These are phyloP conservation scores for Pogonognathellus flavescens DNA, from an alignment of 1,140 invertebrate genomes.

Conservation along the genomic window DNA sequence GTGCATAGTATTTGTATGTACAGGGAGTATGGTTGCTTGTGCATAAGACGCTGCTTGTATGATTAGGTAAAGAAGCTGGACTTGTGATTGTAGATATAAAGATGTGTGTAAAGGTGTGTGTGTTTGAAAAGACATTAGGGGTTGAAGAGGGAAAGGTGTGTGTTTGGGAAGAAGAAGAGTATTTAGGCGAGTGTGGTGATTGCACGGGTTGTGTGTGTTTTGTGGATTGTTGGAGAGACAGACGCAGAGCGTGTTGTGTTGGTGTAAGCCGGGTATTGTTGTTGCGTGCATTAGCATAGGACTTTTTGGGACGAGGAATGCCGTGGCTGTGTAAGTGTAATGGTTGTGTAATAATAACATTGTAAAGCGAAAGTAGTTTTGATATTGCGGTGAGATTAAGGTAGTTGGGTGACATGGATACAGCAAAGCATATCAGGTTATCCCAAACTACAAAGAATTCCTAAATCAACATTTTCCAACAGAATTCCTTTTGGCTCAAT, in stretches of 20 bases:
- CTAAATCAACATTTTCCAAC: conserved; percentile 37
- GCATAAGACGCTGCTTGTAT: too few species aligned
- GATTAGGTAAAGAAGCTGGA: too few species aligned
- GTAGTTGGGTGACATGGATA: conserved; percentile 18
- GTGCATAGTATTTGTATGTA: too few species aligned
- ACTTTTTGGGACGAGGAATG: background rate
- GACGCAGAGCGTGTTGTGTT: background rate
- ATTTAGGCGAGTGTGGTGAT: background rate
- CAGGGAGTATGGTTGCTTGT: too few species aligned
- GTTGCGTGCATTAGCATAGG: background rate
- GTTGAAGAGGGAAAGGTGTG: too few species aligned
- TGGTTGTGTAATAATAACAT: too few species aligned
- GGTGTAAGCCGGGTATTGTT: too few species aligned
- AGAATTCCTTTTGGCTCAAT: conserved; percentile 33
- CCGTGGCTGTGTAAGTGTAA: background rate
- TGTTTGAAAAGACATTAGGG: too few species aligned
- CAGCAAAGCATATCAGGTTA: conserved; percentile 12
- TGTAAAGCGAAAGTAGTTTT: background rate
- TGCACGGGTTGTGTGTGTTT: background rate
- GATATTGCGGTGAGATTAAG: conserved; percentile 39
- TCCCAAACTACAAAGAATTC: conserved; percentile 26
- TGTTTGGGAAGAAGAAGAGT: too few species aligned
- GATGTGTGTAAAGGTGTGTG: too few species aligned
- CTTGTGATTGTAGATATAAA: too few species aligned
- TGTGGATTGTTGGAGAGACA: background rate